A percentile compares a stretch with the other conserved stretches of the same genome.
phyloP scores from a whole-genome alignment of 2,113 vertebrate genomes.

The Rhea pennata region DNA sequence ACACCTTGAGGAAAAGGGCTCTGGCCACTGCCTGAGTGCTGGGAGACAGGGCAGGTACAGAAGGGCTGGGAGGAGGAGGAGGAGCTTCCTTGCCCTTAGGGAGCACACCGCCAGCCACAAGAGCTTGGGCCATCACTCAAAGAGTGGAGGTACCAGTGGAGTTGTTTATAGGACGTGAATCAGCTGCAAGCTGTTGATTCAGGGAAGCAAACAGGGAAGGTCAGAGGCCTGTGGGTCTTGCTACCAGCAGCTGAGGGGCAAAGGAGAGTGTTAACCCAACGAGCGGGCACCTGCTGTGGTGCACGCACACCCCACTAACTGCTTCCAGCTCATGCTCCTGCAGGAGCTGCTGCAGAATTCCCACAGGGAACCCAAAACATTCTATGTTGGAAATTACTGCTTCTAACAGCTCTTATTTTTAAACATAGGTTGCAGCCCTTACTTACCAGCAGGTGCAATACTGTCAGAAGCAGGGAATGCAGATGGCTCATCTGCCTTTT shows the following conservation, averaged over 20 bases:
- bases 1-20: background rate
- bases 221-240: fast-evolving
- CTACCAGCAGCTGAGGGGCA: background rate
- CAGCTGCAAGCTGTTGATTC: background rate
- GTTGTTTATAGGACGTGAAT: background rate
- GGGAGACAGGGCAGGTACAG: background rate
- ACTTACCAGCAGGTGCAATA: constrained; percentile 16
- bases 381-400: constrained; percentile 17
- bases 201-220: background rate
- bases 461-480: background rate
- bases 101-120: fast-evolving
- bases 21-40: fast-evolving
- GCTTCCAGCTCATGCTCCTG: constrained; percentile 15
- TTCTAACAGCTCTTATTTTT: constrained; percentile 47
- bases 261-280: background rate
- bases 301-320: background rate
- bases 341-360: background rate
- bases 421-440: constrained; percentile 40
- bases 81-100: background rate
- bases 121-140: background rate
- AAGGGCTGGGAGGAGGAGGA: background rate
- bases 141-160: background rate
- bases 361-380: constrained; percentile 22
- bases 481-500: background rate
- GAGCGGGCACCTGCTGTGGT: background rate